Evolutionary conservation across 1,140 invertebrate species (phyloP).

Genomic region (Trialeurodes vaporariorum): DNA sequence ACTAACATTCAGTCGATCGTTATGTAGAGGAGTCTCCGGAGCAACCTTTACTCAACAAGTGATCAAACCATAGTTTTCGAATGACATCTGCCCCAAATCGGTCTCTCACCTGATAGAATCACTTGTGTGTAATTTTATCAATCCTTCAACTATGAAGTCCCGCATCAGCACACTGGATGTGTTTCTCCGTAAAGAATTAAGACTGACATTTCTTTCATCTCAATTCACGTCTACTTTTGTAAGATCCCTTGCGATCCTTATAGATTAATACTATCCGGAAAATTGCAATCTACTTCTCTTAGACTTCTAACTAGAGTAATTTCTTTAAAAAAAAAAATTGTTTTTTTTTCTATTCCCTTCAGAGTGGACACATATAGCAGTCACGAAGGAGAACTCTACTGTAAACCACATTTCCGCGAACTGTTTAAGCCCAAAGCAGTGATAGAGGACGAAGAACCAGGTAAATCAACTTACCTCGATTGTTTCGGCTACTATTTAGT

Average conservation of each 20-base stretch:
- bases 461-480: conserved; percentile 39
- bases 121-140: no score
- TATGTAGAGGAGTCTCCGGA: no score
- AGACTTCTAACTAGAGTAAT: neutral
- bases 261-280: no score
- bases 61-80: no score
- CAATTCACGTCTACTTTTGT: conserved; percentile 3
- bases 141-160: no score
- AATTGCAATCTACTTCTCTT: neutral
- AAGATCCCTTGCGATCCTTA: neutral
- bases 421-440: conserved; percentile 84
- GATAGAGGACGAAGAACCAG: conserved; percentile 50
- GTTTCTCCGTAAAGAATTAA: no score
- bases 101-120: no score
- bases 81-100: no score
- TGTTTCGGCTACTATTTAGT: neutral
- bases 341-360: conserved; percentile 29
- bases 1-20: no score
- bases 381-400: conserved; percentile 76
- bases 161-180: no score
- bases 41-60: no score
- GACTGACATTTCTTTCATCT: no score
- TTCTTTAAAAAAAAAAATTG: neutral
- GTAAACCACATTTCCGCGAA: conserved; percentile 85
- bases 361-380: conserved; percentile 83